These are phyloP conservation scores for Eristalis pertinax DNA, from an alignment of 2,888 invertebrate genomes.

Conservation along the genomic window DNA sequence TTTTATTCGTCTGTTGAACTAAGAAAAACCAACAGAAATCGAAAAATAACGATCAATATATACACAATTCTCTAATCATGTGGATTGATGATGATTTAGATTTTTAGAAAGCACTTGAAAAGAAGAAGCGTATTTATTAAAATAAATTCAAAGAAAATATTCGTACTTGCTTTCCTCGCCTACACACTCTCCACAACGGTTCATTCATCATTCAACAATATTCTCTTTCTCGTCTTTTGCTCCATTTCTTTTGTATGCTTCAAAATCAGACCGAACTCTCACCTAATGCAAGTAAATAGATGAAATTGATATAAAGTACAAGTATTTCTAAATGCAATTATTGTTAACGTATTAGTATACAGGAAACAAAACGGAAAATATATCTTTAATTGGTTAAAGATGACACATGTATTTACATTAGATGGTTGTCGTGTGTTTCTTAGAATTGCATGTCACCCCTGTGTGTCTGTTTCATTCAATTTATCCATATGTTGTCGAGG, in stretches of 20 bases:
- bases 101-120: neutral
- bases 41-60: neutral
- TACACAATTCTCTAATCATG: neutral
- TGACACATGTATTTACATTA: constrained; percentile 12
- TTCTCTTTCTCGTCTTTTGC: neutral
- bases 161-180: constrained; percentile 4
- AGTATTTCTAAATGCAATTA: constrained; percentile 46
- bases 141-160: neutral
- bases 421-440: constrained; percentile 1
- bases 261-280: neutral
- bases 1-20: neutral
- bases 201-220: neutral
- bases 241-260: neutral
- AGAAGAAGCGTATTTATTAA: neutral
- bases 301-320: constrained; percentile 60
- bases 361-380: neutral
- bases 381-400: constrained; percentile 3
- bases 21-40: neutral
- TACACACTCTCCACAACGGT: neutral
- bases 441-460: neutral
- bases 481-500: neutral
- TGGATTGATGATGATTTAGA: neutral
- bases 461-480: neutral
- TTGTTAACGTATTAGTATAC: constrained; percentile 32
- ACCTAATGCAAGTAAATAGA: constrained; percentile 32